These are phyloP conservation scores for Microtus oregoni DNA, from an alignment of 2,113 vertebrate species.

Conservation along the genomic window DNA sequence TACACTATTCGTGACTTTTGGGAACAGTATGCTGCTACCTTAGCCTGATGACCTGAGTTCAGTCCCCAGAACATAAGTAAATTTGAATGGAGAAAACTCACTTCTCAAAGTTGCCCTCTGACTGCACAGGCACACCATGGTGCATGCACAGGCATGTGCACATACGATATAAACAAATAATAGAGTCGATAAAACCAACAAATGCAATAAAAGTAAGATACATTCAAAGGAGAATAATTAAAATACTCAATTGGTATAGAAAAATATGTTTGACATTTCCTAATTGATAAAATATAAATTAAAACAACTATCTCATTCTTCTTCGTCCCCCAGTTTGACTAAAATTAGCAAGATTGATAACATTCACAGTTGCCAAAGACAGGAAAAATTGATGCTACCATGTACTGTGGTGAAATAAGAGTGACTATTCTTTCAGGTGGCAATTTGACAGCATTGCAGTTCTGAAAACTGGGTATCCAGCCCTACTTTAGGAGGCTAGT, in stretches of 20 bases:
- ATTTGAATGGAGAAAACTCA: background rate
- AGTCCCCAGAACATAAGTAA: background rate
- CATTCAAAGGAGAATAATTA: background rate
- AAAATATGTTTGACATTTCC: background rate
- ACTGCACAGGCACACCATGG: background rate
- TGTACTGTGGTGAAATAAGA: background rate
- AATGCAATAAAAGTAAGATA: no score
- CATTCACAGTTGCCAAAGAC: background rate
- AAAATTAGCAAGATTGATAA: constrained; percentile 49
- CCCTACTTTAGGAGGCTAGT: background rate
- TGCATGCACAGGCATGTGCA: background rate
- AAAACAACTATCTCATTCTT: constrained; percentile 38
- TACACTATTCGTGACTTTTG: background rate
- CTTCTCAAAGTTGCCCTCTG: background rate
- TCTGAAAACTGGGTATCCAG: background rate
- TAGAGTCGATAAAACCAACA: no score
- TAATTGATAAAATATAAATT: constrained; percentile 48
- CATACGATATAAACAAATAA: no score
- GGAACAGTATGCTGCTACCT: background rate
- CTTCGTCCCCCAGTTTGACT: background rate
- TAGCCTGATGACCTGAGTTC: background rate
- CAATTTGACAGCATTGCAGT: constrained; percentile 5
- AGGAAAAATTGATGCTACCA: background rate
- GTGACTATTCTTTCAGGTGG: constrained; percentile 16
- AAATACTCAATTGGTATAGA: background rate